Evolutionary conservation across 2,888 invertebrate genomes (phyloP), one percentile per base, ranked within the genome.

Genomic region (Heliconius erato): DNA sequence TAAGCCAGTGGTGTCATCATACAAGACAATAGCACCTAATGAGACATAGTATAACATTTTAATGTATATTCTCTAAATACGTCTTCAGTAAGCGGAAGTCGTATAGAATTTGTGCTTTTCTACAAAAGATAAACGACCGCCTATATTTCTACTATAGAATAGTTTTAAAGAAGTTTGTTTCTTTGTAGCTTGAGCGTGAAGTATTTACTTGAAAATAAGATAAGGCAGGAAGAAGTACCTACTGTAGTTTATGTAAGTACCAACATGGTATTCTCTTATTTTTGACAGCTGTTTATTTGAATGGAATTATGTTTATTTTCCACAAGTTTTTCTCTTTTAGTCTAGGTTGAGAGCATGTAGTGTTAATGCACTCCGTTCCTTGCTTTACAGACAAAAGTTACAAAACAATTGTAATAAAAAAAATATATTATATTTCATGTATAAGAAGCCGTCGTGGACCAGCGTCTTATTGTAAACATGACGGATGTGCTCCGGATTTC

Each of bases 111-210:
- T 74, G 74, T 54, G 26, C 74, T 67, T 40, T 72, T 74, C 32
- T 80, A 26, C 67, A 28, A 67, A 23, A 80, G 74, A 80, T 80
- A 74, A 74, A 74, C 67, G 74, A 74, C 14, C 72, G 32, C 63
- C 72, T 74, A 79, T 65, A 74, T 74, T 74, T 74, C 74, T 54
- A 54, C 49, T 54, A 74, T 74, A 32, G 74, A 74, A 74, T 32
- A 23, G 74, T 74, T 59, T 74, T 74, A 74, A 74, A 74, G 23
- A 74, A 59, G 59, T 74, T 35, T 35, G 7, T 74, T 74, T 28
- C 19, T 26, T 59, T 74, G 28, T 32, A 74, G 40, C 71, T 71
- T 40, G 14, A 40, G 23, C 14, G 40, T 71, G 40, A 40, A 71
- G 40, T 71, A 71, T 71, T 71, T 71, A 71, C 40, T 71, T 40